Percentiles rank a stretch among this genome's conserved stretches.
These are phyloP conservation scores for Halictus ligatus DNA, from an alignment of 2,888 invertebrate genomes.

Conservation along the genomic window DNA sequence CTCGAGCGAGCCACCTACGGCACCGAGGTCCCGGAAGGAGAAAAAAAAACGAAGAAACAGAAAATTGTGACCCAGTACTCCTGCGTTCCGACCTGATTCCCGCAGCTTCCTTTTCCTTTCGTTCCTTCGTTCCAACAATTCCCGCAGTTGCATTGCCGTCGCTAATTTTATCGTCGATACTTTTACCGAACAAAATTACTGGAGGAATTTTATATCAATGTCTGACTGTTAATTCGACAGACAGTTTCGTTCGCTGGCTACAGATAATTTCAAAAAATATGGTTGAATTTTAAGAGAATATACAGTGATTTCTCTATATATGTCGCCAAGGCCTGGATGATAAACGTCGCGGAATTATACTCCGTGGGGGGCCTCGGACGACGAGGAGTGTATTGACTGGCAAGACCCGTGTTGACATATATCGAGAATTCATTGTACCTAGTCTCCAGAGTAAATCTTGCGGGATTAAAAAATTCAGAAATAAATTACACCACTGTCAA, in stretches of 20 bases:
- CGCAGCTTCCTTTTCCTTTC: slow-evolving; percentile 8
- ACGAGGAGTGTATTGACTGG: no score
- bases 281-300: no score
- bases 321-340: no score
- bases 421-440: no score
- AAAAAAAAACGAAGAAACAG: slow-evolving; percentile 16
- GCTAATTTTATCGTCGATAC: no score
- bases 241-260: neutral
- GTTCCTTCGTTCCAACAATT: neutral
- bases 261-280: no score
- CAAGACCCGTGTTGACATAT: no score
- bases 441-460: neutral
- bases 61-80: slow-evolving; percentile 44
- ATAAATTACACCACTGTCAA: neutral
- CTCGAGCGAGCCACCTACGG: slow-evolving; percentile 39
- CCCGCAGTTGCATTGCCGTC: neutral
- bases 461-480: neutral
- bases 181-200: no score
- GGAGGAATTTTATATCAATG: no score
- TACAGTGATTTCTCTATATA: no score
- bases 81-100: slow-evolving; percentile 18
- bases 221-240: neutral
- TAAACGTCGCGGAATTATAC: no score
- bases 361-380: no score
- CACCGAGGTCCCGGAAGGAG: slow-evolving; percentile 8